Percentiles rank a stretch among this genome's conserved stretches.
phyloP scores from a whole-genome alignment of 2,888 invertebrate genomes.

The Himalopsyche tibetana region DNA sequence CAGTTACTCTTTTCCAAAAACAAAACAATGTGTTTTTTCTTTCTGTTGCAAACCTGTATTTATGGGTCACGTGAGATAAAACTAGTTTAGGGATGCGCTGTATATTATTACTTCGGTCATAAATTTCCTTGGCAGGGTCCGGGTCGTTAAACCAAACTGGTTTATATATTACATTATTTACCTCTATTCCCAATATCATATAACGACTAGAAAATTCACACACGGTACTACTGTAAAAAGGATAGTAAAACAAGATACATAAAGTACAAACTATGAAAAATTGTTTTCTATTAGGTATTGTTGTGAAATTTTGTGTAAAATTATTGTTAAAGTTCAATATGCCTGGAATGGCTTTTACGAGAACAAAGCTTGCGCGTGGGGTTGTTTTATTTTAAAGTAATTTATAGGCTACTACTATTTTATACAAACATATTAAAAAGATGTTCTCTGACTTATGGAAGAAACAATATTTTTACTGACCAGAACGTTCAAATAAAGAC shows the following conservation, averaged over 20 bases:
- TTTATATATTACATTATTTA: neutral
- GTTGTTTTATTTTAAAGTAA: slow-evolving; percentile 21
- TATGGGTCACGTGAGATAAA: neutral
- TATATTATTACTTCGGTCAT: slow-evolving; percentile 6
- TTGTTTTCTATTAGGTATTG: slow-evolving; percentile 13
- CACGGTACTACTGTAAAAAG: neutral
- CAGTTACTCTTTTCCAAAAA: no score
- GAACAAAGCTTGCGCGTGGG: neutral
- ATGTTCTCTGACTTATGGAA: neutral
- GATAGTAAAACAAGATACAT: slow-evolving; percentile 8
- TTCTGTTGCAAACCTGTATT: neutral
- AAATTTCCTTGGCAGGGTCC: slow-evolving; percentile 8
- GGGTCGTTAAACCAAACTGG: neutral
- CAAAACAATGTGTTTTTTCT: no score
- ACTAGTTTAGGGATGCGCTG: slow-evolving; percentile 15
- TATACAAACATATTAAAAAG: neutral
- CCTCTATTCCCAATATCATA: neutral
- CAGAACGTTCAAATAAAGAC: no score
- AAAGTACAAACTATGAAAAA: slow-evolving; percentile 16
- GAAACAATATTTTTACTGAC: no score
- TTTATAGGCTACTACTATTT: neutral
- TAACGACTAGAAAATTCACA: neutral
- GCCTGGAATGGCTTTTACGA: neutral
- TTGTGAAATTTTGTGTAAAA: neutral
- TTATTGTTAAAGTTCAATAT: slow-evolving; percentile 16